Evolutionary conservation across 2,113 vertebrate genomes (phyloP), one percentile per base, ranked within the genome.

Genomic region (Bostrychus sinensis): DNA sequence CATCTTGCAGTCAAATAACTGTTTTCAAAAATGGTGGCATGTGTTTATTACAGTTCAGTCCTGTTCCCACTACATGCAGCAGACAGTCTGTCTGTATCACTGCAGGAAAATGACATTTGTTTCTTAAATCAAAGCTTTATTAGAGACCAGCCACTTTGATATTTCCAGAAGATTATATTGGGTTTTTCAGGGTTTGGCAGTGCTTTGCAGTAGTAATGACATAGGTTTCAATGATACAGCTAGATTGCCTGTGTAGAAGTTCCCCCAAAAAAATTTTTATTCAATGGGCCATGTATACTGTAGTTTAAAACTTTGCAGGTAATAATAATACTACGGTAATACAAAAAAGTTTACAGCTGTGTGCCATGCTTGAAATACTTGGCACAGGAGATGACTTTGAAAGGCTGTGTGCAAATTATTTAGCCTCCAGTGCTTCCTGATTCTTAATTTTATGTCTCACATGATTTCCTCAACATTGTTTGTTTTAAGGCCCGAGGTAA

Each of bases 391-490:
- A 22, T 17, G 16, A 3, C 12, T 51, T 28, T 56, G 14, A 8
- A 7, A 63, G 4, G 46, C 4, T 1, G 17, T 38, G 39, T 7
- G 3, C 62, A 32, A 38, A 26, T 37, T 26, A 41, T 43, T 41
- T 20, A 43, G 45, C 59, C 28, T 14, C 32, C 1, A 10, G 2
- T 16, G 37, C 43, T 39, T 36, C 46, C 19, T 8, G 7, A 25
- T 50, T 26, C 22, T 16, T 22, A 73, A 17, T 55, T 65, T 36
- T 51, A 19, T 53, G 12, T 7, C 17, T 77, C 74, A 69, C 67
- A 77, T 77, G 73, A 83, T 41, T 7, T 32, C 12, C 62, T 65
- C 50, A 45, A 34, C 36, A 32, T 12, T 6, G 1, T 67, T 66
- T 45, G 39, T 51, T 23, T 7, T 2, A 26, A 75, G 51, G 37